Evolutionary conservation across 2,113 vertebrate genomes (phyloP), one percentile per base, ranked within the genome.

Genomic region (Tragelaphus buxtoni): DNA sequence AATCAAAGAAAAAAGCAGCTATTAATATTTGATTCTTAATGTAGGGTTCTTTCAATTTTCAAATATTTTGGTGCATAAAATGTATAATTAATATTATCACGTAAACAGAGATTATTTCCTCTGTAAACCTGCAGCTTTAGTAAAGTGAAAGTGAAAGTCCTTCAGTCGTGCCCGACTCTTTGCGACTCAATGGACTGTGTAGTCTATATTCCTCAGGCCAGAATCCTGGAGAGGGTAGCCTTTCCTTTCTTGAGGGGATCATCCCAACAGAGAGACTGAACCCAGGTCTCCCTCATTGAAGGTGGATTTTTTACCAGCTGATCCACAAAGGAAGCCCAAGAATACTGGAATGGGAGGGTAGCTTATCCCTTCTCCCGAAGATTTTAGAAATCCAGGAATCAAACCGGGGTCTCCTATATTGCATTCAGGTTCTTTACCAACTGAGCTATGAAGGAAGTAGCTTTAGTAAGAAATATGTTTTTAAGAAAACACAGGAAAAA

Each of bases 281-380:
- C 65, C 18, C 0, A 0, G 18, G n/a, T 39, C 18, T 69, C n/a
- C n/a, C 2, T 0, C 9, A 69, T 6, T 39, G n/a, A 69, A 22
- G 18, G n/a, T 22, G 9, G n/a, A 69, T 22, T 39, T 35, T 69
- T 69, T 39, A 69, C n/a, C n/a, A 39, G n/a, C 9, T 69, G 65
- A 69, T 18, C 9, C n/a, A 22, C 18, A 69, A 69, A 20, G 18
- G 18, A 69, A 69, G n/a, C 18, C 18, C 9, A 69, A 22, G n/a
- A 69, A 69, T 39, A 69, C n/a, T 22, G n/a, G 18, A 69, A 18
- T 69, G 18, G 9, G 20, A 39, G 18, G 18, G n/a, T 69, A 69
- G 18, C 18, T 35, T 69, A 22, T 69, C 9, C n/a, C 65, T 39
- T 69, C 65, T 69, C 10, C 18, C 22, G 18, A 9, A 69, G 65